Conservation (phyloP, 2,113 vertebrate genomes). For the Ctenodactylus gundi region DNA sequence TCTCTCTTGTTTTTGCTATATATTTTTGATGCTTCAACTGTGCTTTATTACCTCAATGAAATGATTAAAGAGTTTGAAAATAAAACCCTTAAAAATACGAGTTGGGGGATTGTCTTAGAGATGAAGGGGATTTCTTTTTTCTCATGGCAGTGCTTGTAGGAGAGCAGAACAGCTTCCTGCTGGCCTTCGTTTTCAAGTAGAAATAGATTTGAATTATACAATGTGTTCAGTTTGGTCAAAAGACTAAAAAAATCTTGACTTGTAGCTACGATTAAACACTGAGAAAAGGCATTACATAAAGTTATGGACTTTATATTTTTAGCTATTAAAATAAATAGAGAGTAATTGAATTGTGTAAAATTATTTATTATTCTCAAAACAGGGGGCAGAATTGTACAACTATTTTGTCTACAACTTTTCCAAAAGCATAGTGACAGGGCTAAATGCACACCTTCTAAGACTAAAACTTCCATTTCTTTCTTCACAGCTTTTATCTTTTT, state of each 20-base stretch:
- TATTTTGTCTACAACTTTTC: slow-evolving; percentile 17
- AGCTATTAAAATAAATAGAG: slow-evolving; percentile 16
- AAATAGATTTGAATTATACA: slow-evolving; percentile 46
- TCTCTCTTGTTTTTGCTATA: background rate
- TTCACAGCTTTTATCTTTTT: background rate
- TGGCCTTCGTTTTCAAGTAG: background rate
- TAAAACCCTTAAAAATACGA: slow-evolving; percentile 4
- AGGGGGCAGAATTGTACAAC: background rate
- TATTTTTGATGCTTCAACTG: background rate
- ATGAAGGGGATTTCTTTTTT: background rate
- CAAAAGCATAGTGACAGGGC: background rate
- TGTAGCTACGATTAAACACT: slow-evolving; percentile 46
- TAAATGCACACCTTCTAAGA: background rate
- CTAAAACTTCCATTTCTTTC: too few relatives aligned
- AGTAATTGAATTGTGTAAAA: slow-evolving; percentile 14
- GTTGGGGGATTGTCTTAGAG: background rate
- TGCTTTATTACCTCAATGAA: slow-evolving; percentile 13
- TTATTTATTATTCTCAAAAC: slow-evolving; percentile 53
- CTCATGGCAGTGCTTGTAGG: background rate
- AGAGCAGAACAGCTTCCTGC: background rate
- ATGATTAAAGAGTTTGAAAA: slow-evolving; percentile 2
- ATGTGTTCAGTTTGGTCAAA: slow-evolving; percentile 14
- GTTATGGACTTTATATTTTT: slow-evolving; percentile 41
- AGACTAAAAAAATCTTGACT: background rate
- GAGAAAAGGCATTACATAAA: slow-evolving; percentile 43